Percentiles rank a stretch among this genome's conserved stretches.
Evolutionary conservation across 53 echinoderm and acorn worm genomes (phyloP).

Genomic region (Mesocentrotus franciscanus): DNA sequence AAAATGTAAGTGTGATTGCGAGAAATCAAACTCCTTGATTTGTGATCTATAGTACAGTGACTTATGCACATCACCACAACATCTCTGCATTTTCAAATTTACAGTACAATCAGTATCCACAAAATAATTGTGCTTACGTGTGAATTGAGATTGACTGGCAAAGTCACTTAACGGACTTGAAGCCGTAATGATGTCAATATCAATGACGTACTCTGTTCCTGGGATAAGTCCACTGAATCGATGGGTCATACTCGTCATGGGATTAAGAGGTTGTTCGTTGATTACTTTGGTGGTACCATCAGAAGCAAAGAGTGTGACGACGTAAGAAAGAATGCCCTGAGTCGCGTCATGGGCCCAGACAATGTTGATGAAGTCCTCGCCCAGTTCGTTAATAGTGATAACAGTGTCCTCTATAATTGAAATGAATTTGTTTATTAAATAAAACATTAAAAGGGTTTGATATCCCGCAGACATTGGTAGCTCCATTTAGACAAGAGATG

Average conservation of each 20-base stretch:
- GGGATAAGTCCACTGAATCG: slow-evolving; percentile 5
- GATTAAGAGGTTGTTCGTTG: not conserved
- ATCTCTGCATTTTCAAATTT: not conserved
- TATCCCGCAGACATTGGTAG: too few relatives aligned
- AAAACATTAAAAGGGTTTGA: too few relatives aligned
- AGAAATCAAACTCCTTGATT: not conserved
- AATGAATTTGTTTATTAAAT: not conserved
- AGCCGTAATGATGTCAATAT: not conserved
- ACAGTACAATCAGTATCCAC: not conserved
- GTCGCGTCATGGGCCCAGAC: slow-evolving; percentile 33
- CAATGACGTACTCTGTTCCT: slow-evolving; percentile 49
- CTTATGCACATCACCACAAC: not conserved
- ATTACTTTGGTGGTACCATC: not conserved
- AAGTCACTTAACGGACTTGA: not conserved
- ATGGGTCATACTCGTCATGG: not conserved
- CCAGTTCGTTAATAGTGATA: not conserved
- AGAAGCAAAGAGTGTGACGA: not conserved
- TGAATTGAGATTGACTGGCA: not conserved
- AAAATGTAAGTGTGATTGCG: too few relatives aligned
- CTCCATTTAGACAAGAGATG: too few relatives aligned
- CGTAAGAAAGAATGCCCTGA: not conserved
- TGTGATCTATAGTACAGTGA: too few relatives aligned
- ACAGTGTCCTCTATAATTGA: not conserved
- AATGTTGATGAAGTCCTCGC: slow-evolving; percentile 34
- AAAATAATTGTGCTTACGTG: not conserved